These are phyloP conservation scores for Mohoua ochrocephala DNA, from an alignment of 2,113 vertebrate genomes.

Conservation along the genomic window DNA sequence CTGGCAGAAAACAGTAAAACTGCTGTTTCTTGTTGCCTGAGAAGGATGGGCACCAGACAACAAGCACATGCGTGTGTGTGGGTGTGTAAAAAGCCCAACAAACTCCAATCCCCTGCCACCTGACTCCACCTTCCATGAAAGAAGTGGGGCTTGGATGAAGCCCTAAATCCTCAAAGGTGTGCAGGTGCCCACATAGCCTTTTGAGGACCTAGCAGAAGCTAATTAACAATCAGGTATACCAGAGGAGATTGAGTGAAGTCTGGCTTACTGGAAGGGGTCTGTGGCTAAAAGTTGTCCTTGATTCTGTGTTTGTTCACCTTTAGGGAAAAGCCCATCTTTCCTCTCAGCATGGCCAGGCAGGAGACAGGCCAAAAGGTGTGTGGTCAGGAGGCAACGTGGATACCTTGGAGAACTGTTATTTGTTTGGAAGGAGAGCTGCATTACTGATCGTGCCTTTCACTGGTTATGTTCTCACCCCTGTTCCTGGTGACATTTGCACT, in stretches of 20 bases:
- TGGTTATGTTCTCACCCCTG: background rate
- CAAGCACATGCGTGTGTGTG: accelerated
- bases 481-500: background rate
- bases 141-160: background rate
- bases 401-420: background rate
- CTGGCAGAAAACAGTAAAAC: background rate
- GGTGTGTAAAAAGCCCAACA: background rate
- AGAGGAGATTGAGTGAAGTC: background rate
- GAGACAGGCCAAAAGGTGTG: background rate
- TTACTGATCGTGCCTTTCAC: background rate
- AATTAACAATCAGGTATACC: background rate
- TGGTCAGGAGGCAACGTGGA: background rate
- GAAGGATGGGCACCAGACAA: background rate
- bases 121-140: background rate
- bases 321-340: background rate
- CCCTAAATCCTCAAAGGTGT: background rate
- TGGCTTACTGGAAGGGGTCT: background rate
- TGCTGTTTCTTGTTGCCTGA: background rate
- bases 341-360: background rate
- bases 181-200: background rate
- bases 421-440: background rate
- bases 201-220: background rate
- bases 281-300: background rate
- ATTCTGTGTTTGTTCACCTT: background rate
- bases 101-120: accelerated